Evolutionary conservation across 2,888 invertebrate genomes (phyloP), one percentile per base, ranked within the genome.

Genomic region (Cetonia aurata): DNA sequence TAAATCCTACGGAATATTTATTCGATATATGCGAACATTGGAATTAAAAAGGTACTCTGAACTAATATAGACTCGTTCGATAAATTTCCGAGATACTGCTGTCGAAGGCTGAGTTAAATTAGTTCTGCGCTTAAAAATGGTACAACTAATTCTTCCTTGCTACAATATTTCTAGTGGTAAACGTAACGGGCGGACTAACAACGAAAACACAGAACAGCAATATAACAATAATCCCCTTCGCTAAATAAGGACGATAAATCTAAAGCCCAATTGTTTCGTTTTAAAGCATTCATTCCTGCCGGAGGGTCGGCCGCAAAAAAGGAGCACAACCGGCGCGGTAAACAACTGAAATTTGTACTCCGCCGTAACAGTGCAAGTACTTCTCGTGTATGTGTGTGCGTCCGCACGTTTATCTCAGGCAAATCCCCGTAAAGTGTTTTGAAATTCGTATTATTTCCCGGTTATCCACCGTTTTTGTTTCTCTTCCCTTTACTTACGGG

Each of bases 231-330:
- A 72, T 73, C 74, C 71, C 57, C 66, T 12, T 17, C 46, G 37
- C 62, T 65, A 71, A 74, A 75, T 73, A 71, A 71, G 74, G 70
- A 74, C 72, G 68, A 75, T 75, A 75, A 75, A 75, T 75, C 70
- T 67, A 70, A 74, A 73, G 73, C 69, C 73, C 74, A 75, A 75
- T 75, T 75, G 75, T 75, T 74, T 74, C 71, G 71, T 73, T 74
- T 73, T 72, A 71, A 62, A 72, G 67, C 74, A 75, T 75, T 75
- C 73, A 74, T 74, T 74, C 67, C 67, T 19, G 48, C 50, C 25
- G 25, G 48, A 66, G 70, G 67, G 48, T 15, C 8, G 10, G 6
- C 15, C 48, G 42, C 52, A 53, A 62, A 62, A 17, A 17, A 65
- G 62, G 31, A 37, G 37, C 33, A 33, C 50, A 17, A 17, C 42